These are phyloP conservation scores for Luffia ferchaultella DNA, from an alignment of 2,888 invertebrate genomes.

Conservation along the genomic window DNA sequence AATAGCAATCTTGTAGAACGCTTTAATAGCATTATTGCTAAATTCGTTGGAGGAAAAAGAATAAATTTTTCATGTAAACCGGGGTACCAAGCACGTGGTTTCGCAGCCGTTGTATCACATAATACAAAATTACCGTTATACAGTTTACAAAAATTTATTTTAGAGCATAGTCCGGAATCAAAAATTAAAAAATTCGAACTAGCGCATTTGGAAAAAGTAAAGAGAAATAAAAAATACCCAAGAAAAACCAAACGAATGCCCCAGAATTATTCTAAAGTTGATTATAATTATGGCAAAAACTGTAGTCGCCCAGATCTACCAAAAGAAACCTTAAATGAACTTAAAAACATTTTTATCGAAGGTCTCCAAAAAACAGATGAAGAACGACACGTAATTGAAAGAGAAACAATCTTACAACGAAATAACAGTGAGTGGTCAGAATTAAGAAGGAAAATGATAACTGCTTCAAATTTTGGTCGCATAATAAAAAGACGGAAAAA, in stretches of 20 bases:
- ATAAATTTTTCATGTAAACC: slow-evolving; percentile 11
- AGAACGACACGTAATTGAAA: neutral
- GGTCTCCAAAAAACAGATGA: neutral
- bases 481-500: neutral
- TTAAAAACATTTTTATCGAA: neutral
- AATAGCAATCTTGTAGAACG: slow-evolving; percentile 12
- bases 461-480: neutral
- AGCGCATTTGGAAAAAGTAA: neutral
- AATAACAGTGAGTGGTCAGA: neutral
- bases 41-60: slow-evolving; percentile 16
- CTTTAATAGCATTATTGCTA: slow-evolving; percentile 14
- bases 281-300: neutral
- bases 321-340: neutral
- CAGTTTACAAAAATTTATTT: neutral
- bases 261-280: neutral
- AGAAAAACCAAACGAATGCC: neutral
- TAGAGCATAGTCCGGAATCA: neutral
- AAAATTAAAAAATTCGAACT: neutral
- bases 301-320: neutral
- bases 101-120: slow-evolving; percentile 10
- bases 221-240: neutral
- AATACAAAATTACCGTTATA: slow-evolving; percentile 4
- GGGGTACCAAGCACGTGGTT: slow-evolving; percentile 11
- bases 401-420: neutral
- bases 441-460: neutral